Conservation (phyloP, 1,140 invertebrate species). For the Drosophila equinoxialis region DNA sequence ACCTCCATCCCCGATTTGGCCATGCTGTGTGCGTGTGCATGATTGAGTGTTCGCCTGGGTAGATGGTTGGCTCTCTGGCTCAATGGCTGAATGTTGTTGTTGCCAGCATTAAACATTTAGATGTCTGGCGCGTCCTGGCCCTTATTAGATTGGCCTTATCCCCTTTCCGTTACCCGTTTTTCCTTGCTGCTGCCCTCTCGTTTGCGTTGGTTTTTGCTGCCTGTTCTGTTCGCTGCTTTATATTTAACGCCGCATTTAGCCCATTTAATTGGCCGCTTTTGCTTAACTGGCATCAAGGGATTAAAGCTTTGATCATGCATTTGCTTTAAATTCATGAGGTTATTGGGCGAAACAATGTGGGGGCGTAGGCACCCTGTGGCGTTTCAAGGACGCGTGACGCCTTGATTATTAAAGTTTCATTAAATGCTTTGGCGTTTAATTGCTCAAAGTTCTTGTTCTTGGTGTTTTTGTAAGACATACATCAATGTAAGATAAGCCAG, state of each 20-base stretch:
- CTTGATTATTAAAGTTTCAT: slow-evolving; percentile 66
- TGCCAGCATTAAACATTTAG: slow-evolving; percentile 68
- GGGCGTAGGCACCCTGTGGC: slow-evolving; percentile 1
- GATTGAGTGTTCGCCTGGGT: slow-evolving; percentile 63
- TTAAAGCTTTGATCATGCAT: slow-evolving; percentile 75
- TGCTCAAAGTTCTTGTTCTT: slow-evolving; percentile 30
- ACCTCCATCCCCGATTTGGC: not conserved
- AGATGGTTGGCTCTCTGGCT: slow-evolving; percentile 27
- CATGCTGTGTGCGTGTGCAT: slow-evolving; percentile 56
- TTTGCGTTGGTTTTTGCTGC: not conserved
- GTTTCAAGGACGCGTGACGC: slow-evolving; percentile 53
- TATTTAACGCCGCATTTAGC: slow-evolving; percentile 75
- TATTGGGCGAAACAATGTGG: slow-evolving; percentile 3
- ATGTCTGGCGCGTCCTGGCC: slow-evolving; percentile 52
- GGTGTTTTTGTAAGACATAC: slow-evolving; percentile 35
- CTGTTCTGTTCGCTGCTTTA: slow-evolving; percentile 33
- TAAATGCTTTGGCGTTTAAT: slow-evolving; percentile 60
- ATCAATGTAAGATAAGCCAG: slow-evolving; percentile 70
- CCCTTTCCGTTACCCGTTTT: not conserved
- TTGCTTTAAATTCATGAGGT: slow-evolving; percentile 69
- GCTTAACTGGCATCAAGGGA: slow-evolving; percentile 70
- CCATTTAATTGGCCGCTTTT: slow-evolving; percentile 73
- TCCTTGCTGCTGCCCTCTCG: slow-evolving; percentile 5
- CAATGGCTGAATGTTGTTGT: slow-evolving; percentile 44
- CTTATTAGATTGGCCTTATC: slow-evolving; percentile 63